Base-by-base conservation (phyloP, 2,797 vertebrate genomes). In the Pangasius mekongensis region DNA sequence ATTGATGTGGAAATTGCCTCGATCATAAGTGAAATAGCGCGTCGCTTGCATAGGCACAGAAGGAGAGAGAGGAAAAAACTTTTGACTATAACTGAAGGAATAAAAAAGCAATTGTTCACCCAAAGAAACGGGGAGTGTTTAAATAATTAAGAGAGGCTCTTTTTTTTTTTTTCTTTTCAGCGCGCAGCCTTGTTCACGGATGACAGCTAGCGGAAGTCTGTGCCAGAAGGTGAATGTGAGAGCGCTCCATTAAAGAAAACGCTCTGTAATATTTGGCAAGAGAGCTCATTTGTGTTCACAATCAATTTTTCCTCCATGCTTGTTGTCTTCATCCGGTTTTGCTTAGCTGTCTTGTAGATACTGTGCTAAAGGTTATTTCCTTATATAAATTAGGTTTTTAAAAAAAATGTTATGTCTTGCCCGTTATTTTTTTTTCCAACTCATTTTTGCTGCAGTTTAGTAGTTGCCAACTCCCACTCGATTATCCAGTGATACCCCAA, bases 1-100 rank as follows among this genome's bases (percentile, higher is more conserved):
- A n/a, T 82, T 91, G 89, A 90, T 91, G 87, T 71, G 85, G 76
- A 91, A 91, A 91, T 90, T 86, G 64, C 62, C 87, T 85, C 52
- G 86, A 78, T 90, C 89, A 86, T 81, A 84, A 66, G 76, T 86
- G 84, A 91, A 92, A 88, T 67, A 89, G 83, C 27, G 6, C 2
- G 14, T 22, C 2, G 47, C 58, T 13, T 47, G 43, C 58, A 33
- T 33, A 20, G 56, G 27, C 30, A 60, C 22, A 56, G 66, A 71
- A 27, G 30, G n/a, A 52, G 64, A 52, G n/a, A 52, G 77, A 36
- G 76, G 6, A 62, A 80, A 39, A 18, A 30, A 88, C 71, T 90
- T 88, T 76, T 30, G 71, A 39, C 66, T 76, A 67, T 86, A 92
- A 90, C 89, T 88, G 89, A 91, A 78, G 84, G 76, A 92, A 88